Evolutionary conservation across 2,797 vertebrate species (phyloP), one percentile per base, ranked within the genome.

Genomic region (Furcifer pardalis): DNA sequence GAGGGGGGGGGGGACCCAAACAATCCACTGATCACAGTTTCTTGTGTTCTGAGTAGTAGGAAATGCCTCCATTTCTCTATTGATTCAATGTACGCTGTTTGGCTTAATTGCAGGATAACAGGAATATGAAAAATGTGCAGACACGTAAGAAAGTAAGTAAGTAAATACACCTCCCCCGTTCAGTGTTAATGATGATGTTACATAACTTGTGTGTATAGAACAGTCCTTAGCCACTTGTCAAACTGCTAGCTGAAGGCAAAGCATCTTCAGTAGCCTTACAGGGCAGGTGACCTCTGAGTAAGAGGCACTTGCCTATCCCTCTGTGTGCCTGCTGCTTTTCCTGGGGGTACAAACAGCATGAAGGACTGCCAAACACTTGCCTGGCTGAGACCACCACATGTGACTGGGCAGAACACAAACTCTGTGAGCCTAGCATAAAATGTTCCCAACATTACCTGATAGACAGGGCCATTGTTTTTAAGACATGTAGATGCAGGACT

Each of bases 61-160:
- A 82, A 40, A 84, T 27, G 74, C 35, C 63, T 81, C 52, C 49
- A 52, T 81, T 69, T 32, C n/a, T 84, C 63, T 23, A 56, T 56
- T 13, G 42, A 44, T 80, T 79, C 2, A 5, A 2, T 79, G 90
- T 85, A 86, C 56, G 71, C 84, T 88, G 74, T 82, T 0, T 10
- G 77, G 83, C 60, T 84, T 88, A 92, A 92, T 75, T 46, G 72
- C 90, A 84, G 91, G 85, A 74, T 88, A 87, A 88, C 83, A 79
- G 49, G 56, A 81, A 56, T 87, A 86, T 42, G 79, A n/a, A 73
- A 71, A 90, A 90, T 88, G 65, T 46, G 86, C 80, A 90, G 88
- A 90, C 84, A 91, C 91, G 85, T 71, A 80, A 92, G 35, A 89
- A 90, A 89, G 84, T 27, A 21, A n/a, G n/a, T n/a, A n/a, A n/a